These are phyloP conservation scores for Orchestes rusci DNA, from an alignment of 2,888 invertebrate genomes.

Conservation along the genomic window DNA sequence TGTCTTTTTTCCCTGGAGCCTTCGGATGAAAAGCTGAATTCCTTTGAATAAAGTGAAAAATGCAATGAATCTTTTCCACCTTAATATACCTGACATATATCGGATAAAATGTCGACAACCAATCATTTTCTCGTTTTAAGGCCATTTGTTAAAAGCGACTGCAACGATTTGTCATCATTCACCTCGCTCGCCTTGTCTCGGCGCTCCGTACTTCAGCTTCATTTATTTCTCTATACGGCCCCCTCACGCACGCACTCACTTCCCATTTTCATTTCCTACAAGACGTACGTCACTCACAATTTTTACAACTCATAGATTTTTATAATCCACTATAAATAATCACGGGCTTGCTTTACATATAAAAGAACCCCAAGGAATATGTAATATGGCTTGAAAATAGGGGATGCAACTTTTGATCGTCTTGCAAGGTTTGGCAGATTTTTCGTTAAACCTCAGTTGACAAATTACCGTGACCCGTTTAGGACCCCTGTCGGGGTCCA, in stretches of 20 bases:
- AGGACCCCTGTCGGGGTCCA: too few species aligned
- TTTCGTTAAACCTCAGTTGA: too few species aligned
- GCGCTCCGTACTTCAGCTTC: constrained; percentile 45
- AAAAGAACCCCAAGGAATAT: not conserved
- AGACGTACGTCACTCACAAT: constrained; percentile 41
- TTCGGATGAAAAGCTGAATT: too few species aligned
- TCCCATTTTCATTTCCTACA: constrained; percentile 44
- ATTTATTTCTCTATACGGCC: constrained; percentile 29
- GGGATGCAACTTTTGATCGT: not conserved
- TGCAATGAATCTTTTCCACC: too few species aligned
- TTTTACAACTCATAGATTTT: constrained; percentile 47
- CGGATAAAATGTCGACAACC: too few species aligned
- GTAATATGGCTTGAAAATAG: not conserved
- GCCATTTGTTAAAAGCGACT: constrained; percentile 8
- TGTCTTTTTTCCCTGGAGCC: too few species aligned
- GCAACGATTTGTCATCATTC: constrained; percentile 35
- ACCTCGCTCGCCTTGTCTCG: constrained; percentile 39
- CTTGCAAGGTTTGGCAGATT: too few species aligned
- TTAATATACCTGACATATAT: too few species aligned
- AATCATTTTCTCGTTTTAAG: too few species aligned
- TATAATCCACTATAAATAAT: constrained; percentile 44
- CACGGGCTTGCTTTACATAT: not conserved
- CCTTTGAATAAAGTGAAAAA: too few species aligned
- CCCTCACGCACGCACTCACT: constrained; percentile 36
- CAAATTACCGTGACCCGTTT: too few species aligned